Evolutionary conservation across 92 coral and sea anemone species (phyloP).

Genomic region (Parazoanthus atlanticus): DNA sequence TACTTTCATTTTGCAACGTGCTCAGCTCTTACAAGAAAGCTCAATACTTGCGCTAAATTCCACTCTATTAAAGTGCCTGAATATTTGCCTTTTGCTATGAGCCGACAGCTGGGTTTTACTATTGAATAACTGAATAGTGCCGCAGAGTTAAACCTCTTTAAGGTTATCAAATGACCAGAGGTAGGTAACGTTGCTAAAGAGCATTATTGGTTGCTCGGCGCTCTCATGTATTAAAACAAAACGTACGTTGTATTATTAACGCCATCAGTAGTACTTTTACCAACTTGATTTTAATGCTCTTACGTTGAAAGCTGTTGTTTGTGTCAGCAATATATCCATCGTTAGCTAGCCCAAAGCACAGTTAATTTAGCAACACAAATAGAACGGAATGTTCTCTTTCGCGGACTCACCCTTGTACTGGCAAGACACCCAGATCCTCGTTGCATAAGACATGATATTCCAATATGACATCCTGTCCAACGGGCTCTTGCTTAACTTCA

Average conservation of each 20-base stretch:
- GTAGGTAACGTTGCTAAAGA: not conserved
- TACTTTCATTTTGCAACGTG: not conserved
- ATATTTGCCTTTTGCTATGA: not conserved
- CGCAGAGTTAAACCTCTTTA: not conserved
- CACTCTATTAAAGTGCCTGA: not conserved
- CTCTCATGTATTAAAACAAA: not conserved
- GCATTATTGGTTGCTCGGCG: not conserved
- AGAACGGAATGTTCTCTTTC: not conserved
- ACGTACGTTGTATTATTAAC: not conserved
- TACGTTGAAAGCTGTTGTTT: conserved; percentile 2
- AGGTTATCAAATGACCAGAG: not conserved
- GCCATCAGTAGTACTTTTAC: not conserved
- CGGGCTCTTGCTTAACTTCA: not conserved
- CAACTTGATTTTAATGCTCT: not conserved
- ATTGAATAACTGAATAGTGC: not conserved
- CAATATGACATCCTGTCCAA: not conserved
- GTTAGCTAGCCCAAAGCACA: not conserved
- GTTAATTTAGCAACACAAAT: not conserved
- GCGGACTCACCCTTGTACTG: not conserved
- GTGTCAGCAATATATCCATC: not conserved
- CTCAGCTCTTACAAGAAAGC: not conserved
- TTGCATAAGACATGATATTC: not conserved
- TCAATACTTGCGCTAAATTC: not conserved
- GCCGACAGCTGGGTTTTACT: not conserved
- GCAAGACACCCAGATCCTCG: not conserved